Percentiles rank a stretch among this genome's conserved stretches.
These are phyloP conservation scores for Nebria brevicollis DNA, from an alignment of 2,888 invertebrate genomes.

Conservation along the genomic window DNA sequence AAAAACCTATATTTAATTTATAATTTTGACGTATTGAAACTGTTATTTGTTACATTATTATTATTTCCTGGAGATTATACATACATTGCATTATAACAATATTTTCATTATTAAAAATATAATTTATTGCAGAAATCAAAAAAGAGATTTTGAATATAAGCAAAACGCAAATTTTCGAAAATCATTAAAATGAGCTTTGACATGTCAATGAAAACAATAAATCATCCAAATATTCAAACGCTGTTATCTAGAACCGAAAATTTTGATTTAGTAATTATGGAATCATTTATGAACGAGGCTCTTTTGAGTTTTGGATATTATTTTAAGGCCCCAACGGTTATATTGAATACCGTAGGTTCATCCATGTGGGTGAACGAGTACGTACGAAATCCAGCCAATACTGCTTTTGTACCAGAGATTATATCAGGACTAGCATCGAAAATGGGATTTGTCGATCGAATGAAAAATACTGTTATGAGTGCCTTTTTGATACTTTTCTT, in stretches of 20 bases:
- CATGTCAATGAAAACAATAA: slow-evolving; percentile 50
- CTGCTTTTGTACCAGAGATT: slow-evolving; percentile 65
- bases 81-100: neutral
- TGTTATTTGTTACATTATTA: too few relatives aligned
- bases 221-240: slow-evolving; percentile 54
- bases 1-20: too few relatives aligned
- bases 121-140: slow-evolving; percentile 12
- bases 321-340: slow-evolving; percentile 59
- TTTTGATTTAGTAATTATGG: slow-evolving; percentile 63
- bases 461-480: too few relatives aligned
- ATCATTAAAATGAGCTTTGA: slow-evolving; percentile 3
- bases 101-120: neutral
- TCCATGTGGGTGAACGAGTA: slow-evolving; percentile 63
- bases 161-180: neutral
- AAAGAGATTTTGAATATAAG: neutral
- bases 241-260: slow-evolving; percentile 57
- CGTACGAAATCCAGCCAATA: slow-evolving; percentile 64
- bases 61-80: too few relatives aligned
- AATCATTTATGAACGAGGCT: slow-evolving; percentile 65
- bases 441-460: too few relatives aligned
- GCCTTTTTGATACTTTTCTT: too few relatives aligned
- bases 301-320: slow-evolving; percentile 59
- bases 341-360: slow-evolving; percentile 63
- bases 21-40: too few relatives aligned
- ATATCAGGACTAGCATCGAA: slow-evolving; percentile 60